phyloP scores from a whole-genome alignment of 2,797 vertebrate genomes.

The Vireo griseus region DNA sequence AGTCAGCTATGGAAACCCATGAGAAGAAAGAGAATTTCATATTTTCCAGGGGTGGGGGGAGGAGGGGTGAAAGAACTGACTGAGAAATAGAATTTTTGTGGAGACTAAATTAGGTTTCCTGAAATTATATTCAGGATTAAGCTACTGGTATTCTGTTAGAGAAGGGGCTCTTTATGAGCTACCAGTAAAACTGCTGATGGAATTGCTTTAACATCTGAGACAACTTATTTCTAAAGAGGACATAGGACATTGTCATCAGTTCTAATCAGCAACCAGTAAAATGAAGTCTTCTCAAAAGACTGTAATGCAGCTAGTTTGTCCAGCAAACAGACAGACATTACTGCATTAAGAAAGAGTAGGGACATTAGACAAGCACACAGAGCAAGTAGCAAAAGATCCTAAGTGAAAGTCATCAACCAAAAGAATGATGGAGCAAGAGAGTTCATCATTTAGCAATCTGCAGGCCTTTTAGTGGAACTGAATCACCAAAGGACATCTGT shows the following conservation, averaged over 20 bases:
- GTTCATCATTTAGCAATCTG: slow-evolving; percentile 61
- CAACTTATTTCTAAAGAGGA: not conserved
- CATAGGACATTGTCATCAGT: not conserved
- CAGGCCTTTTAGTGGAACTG: slow-evolving; percentile 31
- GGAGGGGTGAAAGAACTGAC: not conserved
- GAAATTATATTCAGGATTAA: not conserved
- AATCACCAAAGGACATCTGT: slow-evolving; percentile 68
- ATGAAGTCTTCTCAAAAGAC: not conserved
- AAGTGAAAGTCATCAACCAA: slow-evolving; percentile 14
- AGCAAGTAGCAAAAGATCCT: not conserved
- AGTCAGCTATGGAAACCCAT: not conserved
- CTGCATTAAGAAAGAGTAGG: not conserved
- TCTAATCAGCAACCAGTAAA: not conserved
- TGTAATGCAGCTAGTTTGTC: not conserved
- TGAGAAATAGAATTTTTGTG: not conserved
- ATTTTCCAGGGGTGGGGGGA: fast-evolving
- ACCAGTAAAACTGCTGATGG: not conserved
- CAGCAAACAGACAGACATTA: not conserved
- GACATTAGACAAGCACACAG: not conserved
- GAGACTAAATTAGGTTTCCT: not conserved
- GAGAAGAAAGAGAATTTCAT: not conserved
- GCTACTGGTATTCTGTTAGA: not conserved
- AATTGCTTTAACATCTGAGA: not conserved
- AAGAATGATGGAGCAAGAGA: slow-evolving; percentile 39
- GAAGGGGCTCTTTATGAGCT: not conserved